Conservation (phyloP, 2,797 vertebrate genomes). For the Syngnathus acus region DNA sequence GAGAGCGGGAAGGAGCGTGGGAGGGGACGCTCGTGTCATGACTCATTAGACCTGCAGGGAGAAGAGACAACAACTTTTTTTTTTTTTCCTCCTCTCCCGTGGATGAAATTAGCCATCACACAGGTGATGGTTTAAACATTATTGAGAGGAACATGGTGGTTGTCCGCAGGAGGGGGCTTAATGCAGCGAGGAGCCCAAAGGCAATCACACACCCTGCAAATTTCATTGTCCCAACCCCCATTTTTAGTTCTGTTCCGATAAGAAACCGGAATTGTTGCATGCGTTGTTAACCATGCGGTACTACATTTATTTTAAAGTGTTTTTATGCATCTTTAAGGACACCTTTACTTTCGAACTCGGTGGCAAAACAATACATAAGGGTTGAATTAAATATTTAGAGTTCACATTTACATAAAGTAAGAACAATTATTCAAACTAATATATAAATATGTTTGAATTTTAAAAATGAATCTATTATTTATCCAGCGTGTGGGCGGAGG, state of each 20-base stretch:
- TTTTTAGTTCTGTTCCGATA: neutral
- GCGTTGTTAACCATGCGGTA: neutral
- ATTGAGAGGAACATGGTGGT: neutral
- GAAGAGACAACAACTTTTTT: conserved; percentile 10
- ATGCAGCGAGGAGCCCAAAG: neutral
- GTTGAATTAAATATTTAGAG: neutral
- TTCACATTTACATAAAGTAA: too few relatives aligned
- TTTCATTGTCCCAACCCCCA: neutral
- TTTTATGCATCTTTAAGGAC: neutral
- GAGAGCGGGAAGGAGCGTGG: conserved; percentile 41
- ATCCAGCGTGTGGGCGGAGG: too few relatives aligned
- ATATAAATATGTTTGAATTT: too few relatives aligned
- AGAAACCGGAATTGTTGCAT: neutral
- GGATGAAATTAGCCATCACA: conserved; percentile 17
- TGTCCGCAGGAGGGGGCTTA: neutral
- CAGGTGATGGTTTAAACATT: conserved; percentile 21
- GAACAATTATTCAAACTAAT: too few relatives aligned
- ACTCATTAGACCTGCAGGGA: conserved; percentile 51
- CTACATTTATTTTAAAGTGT: neutral
- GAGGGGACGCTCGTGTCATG: conserved; percentile 55
- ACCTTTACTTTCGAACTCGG: neutral
- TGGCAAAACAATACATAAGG: neutral
- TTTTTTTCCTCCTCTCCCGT: neutral
- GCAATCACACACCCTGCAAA: conserved; percentile 5
- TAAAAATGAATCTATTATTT: too few relatives aligned